Evolutionary conservation across 2,797 vertebrate genomes (phyloP).

Genomic region (Enteromius argenteus): DNA sequence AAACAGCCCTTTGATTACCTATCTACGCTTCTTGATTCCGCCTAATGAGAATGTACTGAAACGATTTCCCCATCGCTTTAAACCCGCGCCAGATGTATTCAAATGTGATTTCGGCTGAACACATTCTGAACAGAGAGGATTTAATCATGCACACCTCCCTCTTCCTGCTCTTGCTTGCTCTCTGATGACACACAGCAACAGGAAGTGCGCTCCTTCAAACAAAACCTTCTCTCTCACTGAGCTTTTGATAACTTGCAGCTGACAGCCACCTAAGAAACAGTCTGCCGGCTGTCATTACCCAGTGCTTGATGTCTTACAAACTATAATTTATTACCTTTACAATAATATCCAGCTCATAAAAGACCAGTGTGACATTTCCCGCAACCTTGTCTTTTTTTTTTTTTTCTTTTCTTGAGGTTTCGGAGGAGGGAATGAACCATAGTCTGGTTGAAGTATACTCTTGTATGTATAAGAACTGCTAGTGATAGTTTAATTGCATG

Average conservation of each 20-base stretch:
- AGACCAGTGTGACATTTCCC: conserved; percentile 18
- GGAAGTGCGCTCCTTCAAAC: conserved; percentile 27
- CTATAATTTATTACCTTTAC: conserved; percentile 36
- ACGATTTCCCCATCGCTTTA: conserved; percentile 52
- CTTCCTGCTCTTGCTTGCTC: background rate
- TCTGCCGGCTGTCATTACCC: conserved; percentile 4
- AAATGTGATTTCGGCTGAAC: conserved; percentile 58
- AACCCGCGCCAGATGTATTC: conserved; percentile 49
- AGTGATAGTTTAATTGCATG: conserved; percentile 1
- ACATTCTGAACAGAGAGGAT: conserved; percentile 42
- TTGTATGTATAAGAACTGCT: conserved; percentile 9
- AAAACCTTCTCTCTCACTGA: conserved; percentile 18
- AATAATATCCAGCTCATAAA: conserved; percentile 23
- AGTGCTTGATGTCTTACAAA: conserved; percentile 25
- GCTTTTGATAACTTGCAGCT: conserved; percentile 26
- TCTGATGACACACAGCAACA: conserved; percentile 16
- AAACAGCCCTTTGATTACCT: conserved; percentile 57
- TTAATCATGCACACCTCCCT: conserved; percentile 50
- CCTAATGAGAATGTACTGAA: conserved; percentile 61
- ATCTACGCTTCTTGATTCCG: conserved; percentile 53
- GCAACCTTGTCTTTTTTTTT: conserved; percentile 15
- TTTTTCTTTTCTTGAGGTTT: background rate
- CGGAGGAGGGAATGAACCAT: conserved; percentile 15
- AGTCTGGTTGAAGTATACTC: conserved; percentile 7
- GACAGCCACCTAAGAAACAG: conserved; percentile 26